A percentile compares a stretch with the other conserved stretches of the same genome.
Conservation (phyloP, 2,888 invertebrate species). For the Leptinotarsa tumamoca region DNA sequence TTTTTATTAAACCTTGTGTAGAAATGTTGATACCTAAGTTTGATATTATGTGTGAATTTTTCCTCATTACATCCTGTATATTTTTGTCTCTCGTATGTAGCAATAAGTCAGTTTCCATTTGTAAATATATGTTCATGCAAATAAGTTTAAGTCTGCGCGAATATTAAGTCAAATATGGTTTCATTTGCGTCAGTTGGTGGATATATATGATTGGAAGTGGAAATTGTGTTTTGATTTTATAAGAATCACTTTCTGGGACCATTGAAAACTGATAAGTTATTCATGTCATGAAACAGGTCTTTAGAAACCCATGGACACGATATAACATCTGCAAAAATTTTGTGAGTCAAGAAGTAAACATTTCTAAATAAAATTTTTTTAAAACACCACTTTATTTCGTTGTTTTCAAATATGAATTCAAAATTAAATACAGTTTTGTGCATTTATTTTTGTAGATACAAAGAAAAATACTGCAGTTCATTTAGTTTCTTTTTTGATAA, state of each 20-base stretch:
- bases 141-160: constrained; percentile 29
- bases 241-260: background rate
- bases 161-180: constrained; percentile 26
- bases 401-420: too few species aligned
- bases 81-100: constrained; percentile 16
- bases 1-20: background rate
- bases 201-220: constrained; percentile 11
- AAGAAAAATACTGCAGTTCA: too few species aligned
- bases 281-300: too few species aligned
- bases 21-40: background rate
- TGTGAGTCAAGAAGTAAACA: too few species aligned
- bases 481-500: too few species aligned
- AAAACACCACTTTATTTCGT: too few species aligned
- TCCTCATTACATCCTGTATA: background rate
- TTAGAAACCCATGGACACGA: too few species aligned
- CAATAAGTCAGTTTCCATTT: constrained; percentile 35
- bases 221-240: constrained; percentile 3
- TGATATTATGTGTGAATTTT: background rate
- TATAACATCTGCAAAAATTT: too few species aligned
- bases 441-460: too few species aligned
- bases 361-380: too few species aligned
- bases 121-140: constrained; percentile 31
- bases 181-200: constrained; percentile 27
- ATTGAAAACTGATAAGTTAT: background rate
- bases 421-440: too few species aligned